Conservation (phyloP, 2,113 vertebrate species). For the Gadus macrocephalus region DNA sequence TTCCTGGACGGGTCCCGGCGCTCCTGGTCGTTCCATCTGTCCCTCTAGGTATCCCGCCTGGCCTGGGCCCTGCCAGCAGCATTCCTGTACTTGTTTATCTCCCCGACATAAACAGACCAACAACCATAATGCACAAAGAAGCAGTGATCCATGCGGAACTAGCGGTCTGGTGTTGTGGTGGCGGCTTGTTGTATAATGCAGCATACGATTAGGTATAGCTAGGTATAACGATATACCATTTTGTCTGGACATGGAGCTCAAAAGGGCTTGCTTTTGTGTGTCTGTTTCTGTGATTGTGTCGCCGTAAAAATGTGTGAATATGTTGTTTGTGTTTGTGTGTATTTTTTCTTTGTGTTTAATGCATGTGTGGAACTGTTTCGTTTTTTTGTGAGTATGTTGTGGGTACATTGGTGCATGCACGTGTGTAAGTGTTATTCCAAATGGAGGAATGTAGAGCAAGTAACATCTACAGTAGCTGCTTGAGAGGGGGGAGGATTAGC, state of each 20-base stretch:
- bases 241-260: neutral
- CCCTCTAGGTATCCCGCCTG: neutral
- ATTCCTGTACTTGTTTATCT: neutral
- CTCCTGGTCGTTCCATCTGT: neutral
- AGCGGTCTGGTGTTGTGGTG: neutral
- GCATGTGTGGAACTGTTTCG: too few relatives aligned
- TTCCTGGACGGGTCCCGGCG: neutral
- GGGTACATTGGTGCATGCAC: neutral
- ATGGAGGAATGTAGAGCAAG: constrained; percentile 4
- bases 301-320: neutral
- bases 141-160: too few relatives aligned
- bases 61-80: neutral
- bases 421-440: neutral
- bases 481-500: constrained; percentile 43
- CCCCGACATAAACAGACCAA: too few relatives aligned
- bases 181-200: neutral
- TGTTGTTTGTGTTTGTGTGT: too few relatives aligned
- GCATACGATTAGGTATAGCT: neutral
- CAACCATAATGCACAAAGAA: too few relatives aligned
- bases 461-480: neutral
- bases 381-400: constrained; percentile 5
- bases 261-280: neutral
- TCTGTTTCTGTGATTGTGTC: neutral
- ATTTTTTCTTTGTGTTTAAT: too few relatives aligned
- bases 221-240: neutral